Conservation (phyloP, 2,888 invertebrate genomes). For the Ptychoptera albimana region DNA sequence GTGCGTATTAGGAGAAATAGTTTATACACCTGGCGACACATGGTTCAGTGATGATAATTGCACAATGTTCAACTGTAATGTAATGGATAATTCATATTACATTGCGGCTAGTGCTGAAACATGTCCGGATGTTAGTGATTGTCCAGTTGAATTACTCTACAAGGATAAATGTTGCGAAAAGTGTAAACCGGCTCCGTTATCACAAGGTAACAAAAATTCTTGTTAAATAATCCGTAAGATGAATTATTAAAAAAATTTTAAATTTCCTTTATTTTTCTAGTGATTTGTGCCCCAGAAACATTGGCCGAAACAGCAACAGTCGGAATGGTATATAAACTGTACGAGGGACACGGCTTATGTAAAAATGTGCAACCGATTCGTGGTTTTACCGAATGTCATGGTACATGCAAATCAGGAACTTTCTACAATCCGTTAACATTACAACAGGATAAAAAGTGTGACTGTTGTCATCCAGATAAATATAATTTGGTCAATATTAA, state of each 20-base stretch:
- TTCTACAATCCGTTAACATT: constrained; percentile 43
- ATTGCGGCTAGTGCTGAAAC: constrained; percentile 35
- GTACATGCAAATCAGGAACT: constrained; percentile 52
- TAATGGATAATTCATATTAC: constrained; percentile 33
- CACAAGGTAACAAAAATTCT: constrained; percentile 10
- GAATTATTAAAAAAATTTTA: too few relatives aligned
- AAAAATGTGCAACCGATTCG: constrained; percentile 40
- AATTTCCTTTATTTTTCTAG: constrained; percentile 31
- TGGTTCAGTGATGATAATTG: constrained; percentile 52
- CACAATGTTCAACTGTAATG: constrained; percentile 39
- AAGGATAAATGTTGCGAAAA: constrained; percentile 50
- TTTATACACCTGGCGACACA: constrained; percentile 34
- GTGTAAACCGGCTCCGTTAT: constrained; percentile 37
- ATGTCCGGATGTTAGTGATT: constrained; percentile 47
- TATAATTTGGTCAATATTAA: constrained; percentile 14
- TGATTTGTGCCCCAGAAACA: constrained; percentile 38
- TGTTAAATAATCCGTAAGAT: too few relatives aligned
- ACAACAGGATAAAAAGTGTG: constrained; percentile 38
- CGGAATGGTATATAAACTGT: constrained; percentile 35
- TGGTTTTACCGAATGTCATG: constrained; percentile 53
- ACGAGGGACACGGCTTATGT: constrained; percentile 42
- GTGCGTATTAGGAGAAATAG: constrained; percentile 36
- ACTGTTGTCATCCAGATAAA: constrained; percentile 37
- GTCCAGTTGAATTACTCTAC: constrained; percentile 38
- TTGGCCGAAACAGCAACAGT: constrained; percentile 37